Percentiles rank a stretch among this genome's conserved stretches.
Evolutionary conservation across 2,888 invertebrate genomes (phyloP).

Genomic region (Heteropelma amictum): DNA sequence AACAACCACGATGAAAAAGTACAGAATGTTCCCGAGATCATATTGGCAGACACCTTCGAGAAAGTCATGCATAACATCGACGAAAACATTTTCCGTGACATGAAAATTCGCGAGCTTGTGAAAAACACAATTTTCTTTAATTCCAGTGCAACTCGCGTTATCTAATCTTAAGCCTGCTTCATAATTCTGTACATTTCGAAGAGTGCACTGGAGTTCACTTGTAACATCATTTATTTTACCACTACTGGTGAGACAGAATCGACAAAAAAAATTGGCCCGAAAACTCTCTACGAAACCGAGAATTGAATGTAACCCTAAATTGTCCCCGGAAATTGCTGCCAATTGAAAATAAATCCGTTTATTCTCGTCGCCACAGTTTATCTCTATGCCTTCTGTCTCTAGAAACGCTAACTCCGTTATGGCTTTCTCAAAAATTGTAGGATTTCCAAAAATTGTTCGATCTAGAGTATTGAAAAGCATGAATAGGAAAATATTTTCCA

Average conservation of each 20-base stretch:
- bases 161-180: neutral
- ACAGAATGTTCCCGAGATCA: constrained; percentile 52
- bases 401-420: constrained; percentile 54
- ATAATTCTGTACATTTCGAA: constrained; percentile 20
- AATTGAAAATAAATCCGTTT: neutral
- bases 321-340: no score
- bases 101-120: constrained; percentile 46
- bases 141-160: constrained; percentile 5
- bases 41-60: constrained; percentile 57
- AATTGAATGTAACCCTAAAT: no score
- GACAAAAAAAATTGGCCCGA: constrained; percentile 41
- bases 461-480: constrained; percentile 49
- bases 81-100: constrained; percentile 39
- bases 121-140: constrained; percentile 48
- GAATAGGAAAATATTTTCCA: constrained; percentile 48
- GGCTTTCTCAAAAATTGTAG: constrained; percentile 41
- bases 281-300: constrained; percentile 53
- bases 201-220: constrained; percentile 27
- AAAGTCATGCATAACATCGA: constrained; percentile 59
- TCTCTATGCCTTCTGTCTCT: constrained; percentile 37
- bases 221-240: constrained; percentile 37
- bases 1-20: constrained; percentile 44
- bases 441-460: constrained; percentile 36
- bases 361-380: constrained; percentile 12
- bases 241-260: constrained; percentile 48